These are phyloP conservation scores for Phymorhynchus buccinoides DNA, from an alignment of 1,140 invertebrate species.

Conservation along the genomic window DNA sequence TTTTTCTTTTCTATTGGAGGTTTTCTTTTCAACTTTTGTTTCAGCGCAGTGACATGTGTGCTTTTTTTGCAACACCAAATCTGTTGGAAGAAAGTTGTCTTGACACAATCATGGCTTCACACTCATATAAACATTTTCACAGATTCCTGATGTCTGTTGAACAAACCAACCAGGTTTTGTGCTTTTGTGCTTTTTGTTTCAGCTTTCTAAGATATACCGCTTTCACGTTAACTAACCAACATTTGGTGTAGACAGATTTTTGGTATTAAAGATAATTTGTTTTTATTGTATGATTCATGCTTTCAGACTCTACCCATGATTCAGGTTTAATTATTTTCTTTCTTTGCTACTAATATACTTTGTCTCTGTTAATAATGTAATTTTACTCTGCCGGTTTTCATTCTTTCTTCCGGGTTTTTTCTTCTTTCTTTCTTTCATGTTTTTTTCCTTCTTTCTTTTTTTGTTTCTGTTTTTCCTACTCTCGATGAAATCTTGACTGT, in stretches of 20 bases:
- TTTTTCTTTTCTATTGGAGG: background rate
- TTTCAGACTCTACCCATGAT: conserved; percentile 32
- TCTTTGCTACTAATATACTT: background rate
- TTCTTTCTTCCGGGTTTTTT: background rate
- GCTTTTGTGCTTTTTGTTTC: no score
- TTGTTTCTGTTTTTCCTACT: background rate
- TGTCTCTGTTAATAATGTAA: background rate
- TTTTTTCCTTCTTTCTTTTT: no score
- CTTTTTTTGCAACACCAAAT: no score
- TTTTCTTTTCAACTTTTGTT: background rate
- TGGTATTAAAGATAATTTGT: background rate
- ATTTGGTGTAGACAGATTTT: background rate
- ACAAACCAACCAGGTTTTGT: no score
- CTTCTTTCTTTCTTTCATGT: background rate
- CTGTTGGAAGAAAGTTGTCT: no score
- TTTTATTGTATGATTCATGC: background rate
- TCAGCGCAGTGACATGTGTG: background rate
- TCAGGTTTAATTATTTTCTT: conserved; percentile 19
- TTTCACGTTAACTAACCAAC: background rate
- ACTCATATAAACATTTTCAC: no score
- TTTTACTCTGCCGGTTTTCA: background rate
- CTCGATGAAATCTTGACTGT: no score
- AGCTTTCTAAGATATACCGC: background rate
- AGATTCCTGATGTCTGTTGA: no score
- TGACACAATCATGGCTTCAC: no score